These are phyloP conservation scores for Anarhynchus alexandrinus DNA, from an alignment of 2,113 vertebrate species.

Conservation along the genomic window DNA sequence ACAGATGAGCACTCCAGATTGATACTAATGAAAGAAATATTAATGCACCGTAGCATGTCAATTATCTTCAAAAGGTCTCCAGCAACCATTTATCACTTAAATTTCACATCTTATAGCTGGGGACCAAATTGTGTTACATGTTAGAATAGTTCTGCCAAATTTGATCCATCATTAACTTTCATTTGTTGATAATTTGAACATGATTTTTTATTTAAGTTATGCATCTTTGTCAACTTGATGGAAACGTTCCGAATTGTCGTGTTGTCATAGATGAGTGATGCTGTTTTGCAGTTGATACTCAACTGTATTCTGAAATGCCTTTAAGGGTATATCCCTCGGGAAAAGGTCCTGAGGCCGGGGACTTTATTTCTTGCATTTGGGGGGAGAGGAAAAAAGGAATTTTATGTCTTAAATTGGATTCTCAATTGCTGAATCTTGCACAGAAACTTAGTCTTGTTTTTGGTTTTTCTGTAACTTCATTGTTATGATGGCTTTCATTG, in stretches of 20 bases:
- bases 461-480: neutral
- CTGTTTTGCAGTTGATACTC: neutral
- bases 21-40: constrained; percentile 45
- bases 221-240: constrained; percentile 48
- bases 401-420: neutral
- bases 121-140: neutral
- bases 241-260: neutral
- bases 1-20: constrained; percentile 17
- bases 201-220: constrained; percentile 53
- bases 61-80: constrained; percentile 38
- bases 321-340: neutral
- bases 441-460: neutral
- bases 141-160: constrained; percentile 44
- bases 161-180: constrained; percentile 62
- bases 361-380: neutral
- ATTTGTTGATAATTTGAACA: constrained; percentile 55
- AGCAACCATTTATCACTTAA: neutral
- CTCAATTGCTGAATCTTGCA: neutral
- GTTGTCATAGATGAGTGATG: neutral
- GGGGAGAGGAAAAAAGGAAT: rapidly evolving
- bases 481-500: neutral
- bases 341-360: neutral
- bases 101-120: neutral
- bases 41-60: constrained; percentile 57
- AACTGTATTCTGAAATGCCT: neutral